A percentile compares a stretch with the other conserved stretches of the same genome.
These are phyloP conservation scores for Schizaphis graminum DNA, from an alignment of 2,888 invertebrate genomes.

Conservation along the genomic window DNA sequence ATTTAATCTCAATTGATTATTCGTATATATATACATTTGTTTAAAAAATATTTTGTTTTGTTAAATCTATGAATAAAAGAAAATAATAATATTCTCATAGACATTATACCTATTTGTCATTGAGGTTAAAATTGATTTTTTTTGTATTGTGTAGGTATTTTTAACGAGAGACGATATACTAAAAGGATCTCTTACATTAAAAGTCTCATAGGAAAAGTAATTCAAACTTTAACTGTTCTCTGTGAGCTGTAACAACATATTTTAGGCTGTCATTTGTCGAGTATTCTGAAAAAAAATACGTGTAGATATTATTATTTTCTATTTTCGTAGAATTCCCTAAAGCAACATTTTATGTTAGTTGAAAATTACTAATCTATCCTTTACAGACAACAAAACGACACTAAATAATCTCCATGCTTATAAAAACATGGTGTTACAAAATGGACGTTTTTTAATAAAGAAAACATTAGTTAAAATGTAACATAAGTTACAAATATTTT, in stretches of 20 bases:
- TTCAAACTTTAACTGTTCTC: slow-evolving; percentile 15
- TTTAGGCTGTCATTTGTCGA: background rate
- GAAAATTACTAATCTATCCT: background rate
- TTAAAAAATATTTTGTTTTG: too few species aligned
- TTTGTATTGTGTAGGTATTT: background rate
- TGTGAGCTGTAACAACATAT: background rate
- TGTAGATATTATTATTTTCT: background rate
- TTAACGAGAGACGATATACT: background rate
- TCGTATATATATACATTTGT: too few species aligned
- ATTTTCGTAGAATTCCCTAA: background rate
- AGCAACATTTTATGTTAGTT: slow-evolving; percentile 8
- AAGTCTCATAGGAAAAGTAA: background rate
- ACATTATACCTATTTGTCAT: background rate
- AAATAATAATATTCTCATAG: background rate
- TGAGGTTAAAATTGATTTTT: background rate
- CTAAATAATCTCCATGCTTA: background rate
- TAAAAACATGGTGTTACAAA: background rate
- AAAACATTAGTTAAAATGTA: background rate
- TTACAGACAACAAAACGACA: background rate
- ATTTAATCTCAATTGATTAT: too few species aligned
- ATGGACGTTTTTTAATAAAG: background rate
- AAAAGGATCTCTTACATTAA: background rate
- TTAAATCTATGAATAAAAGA: background rate
- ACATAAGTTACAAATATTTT: background rate
- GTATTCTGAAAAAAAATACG: slow-evolving; percentile 9